These are phyloP conservation scores for Nyctibius bracteatus DNA, from an alignment of 2,113 vertebrate genomes.

Conservation along the genomic window DNA sequence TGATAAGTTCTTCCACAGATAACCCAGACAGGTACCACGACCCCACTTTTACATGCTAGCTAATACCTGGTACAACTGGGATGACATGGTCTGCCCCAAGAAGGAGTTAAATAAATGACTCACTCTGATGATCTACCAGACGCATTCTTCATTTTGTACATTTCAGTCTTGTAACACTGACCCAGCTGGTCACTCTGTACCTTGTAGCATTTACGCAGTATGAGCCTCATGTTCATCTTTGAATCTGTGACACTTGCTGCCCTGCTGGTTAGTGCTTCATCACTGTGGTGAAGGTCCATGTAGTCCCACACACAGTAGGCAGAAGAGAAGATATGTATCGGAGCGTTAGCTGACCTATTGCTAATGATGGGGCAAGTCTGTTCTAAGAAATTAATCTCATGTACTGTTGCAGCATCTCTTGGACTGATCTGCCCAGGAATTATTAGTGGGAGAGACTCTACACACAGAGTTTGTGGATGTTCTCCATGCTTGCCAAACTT, in stretches of 20 bases:
- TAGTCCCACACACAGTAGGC: not conserved
- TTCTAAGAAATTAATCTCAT: not conserved
- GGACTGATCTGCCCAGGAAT: not conserved
- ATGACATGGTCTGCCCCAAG: not conserved
- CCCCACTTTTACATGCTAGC: not conserved
- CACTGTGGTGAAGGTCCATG: not conserved
- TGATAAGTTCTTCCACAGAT: not conserved
- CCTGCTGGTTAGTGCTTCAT: fast-evolving
- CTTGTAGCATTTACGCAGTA: not conserved
- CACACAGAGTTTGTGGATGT: not conserved
- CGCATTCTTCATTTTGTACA: not conserved
- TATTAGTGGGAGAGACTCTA: not conserved
- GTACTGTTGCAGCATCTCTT: not conserved
- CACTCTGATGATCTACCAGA: not conserved
- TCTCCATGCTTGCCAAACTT: not conserved
- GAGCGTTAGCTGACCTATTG: not conserved
- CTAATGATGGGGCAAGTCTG: not conserved
- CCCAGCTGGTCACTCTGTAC: not conserved
- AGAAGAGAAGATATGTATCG: fast-evolving
- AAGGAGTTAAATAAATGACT: not conserved
- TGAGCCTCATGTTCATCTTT: not conserved
- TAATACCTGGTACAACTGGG: not conserved
- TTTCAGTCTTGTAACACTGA: not conserved
- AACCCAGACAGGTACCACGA: not conserved
- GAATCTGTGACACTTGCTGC: not conserved